Conservation (phyloP, 2,797 vertebrate genomes). For the Microcaecilia unicolor region DNA sequence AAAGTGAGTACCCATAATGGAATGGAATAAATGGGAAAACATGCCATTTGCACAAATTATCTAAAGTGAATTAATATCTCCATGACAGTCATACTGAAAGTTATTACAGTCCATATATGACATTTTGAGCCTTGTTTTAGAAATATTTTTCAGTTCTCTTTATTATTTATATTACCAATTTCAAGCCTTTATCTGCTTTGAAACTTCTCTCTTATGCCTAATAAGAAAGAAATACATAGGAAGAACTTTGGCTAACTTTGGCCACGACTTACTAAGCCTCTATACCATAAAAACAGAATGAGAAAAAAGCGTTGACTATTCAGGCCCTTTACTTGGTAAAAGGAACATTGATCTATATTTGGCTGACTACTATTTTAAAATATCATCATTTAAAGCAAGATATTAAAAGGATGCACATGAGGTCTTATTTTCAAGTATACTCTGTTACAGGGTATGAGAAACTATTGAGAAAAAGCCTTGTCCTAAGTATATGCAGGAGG, state of each 20-base stretch:
- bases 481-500: no score
- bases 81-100: constrained; percentile 59
- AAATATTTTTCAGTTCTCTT: constrained; percentile 34
- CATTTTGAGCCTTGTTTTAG: constrained; percentile 42
- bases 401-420: no score
- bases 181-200: constrained; percentile 38
- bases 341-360: no score
- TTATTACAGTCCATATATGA: constrained; percentile 59
- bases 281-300: no score
- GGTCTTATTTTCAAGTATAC: no score
- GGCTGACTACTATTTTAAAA: no score
- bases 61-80: constrained; percentile 75
- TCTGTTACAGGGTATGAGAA: no score
- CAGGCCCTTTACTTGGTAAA: no score
- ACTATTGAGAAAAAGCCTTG: no score
- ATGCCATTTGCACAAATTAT: constrained; percentile 69
- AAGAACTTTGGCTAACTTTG: constrained; percentile 20
- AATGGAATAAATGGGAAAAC: constrained; percentile 78
- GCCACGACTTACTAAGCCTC: no score
- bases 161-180: constrained; percentile 41
- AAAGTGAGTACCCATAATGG: constrained; percentile 72
- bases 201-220: constrained; percentile 37
- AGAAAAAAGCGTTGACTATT: no score
- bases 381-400: no score
- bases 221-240: constrained; percentile 34